Percentiles rank a stretch among this genome's conserved stretches.
These are phyloP conservation scores for Dicycla oo DNA, from an alignment of 2,888 invertebrate species.

Conservation along the genomic window DNA sequence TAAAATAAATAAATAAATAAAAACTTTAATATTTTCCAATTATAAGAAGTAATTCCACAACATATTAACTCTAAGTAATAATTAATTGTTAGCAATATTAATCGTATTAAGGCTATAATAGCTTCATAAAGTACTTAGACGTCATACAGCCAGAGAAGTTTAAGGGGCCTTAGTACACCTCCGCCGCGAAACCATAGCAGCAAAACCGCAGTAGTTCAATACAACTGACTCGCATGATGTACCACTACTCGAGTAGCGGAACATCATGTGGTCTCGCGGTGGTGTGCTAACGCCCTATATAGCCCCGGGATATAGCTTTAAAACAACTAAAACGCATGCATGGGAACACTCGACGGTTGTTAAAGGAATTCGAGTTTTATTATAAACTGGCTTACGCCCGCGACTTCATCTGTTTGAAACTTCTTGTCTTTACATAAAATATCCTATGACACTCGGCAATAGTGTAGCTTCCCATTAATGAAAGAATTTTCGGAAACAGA, in stretches of 20 bases:
- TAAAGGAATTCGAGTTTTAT: neutral
- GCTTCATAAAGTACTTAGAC: conserved; percentile 18
- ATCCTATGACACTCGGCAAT: too few species aligned
- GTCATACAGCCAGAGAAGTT: conserved; percentile 30
- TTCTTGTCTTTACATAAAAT: too few species aligned
- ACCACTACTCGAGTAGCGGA: too few species aligned
- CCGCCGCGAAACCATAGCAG: too few species aligned
- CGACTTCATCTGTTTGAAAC: too few species aligned
- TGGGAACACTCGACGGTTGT: neutral
- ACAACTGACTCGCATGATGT: too few species aligned
- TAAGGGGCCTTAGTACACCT: too few species aligned
- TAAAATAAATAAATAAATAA: neutral
- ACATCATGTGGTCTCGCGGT: too few species aligned
- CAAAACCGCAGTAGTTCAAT: too few species aligned
- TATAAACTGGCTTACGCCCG: neutral
- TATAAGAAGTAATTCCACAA: neutral
- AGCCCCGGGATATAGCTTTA: conserved; percentile 2
- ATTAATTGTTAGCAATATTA: neutral
- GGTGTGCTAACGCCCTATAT: too few species aligned
- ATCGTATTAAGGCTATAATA: conserved; percentile 4
- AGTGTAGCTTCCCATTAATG: neutral
- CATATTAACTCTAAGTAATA: neutral
- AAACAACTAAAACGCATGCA: conserved; percentile 22
- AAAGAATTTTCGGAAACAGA: neutral
- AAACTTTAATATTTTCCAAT: neutral